A percentile compares a stretch with the other conserved stretches of the same genome.
These are phyloP conservation scores for Drosophila dunni DNA, from an alignment of 1,140 invertebrate genomes.

Conservation along the genomic window DNA sequence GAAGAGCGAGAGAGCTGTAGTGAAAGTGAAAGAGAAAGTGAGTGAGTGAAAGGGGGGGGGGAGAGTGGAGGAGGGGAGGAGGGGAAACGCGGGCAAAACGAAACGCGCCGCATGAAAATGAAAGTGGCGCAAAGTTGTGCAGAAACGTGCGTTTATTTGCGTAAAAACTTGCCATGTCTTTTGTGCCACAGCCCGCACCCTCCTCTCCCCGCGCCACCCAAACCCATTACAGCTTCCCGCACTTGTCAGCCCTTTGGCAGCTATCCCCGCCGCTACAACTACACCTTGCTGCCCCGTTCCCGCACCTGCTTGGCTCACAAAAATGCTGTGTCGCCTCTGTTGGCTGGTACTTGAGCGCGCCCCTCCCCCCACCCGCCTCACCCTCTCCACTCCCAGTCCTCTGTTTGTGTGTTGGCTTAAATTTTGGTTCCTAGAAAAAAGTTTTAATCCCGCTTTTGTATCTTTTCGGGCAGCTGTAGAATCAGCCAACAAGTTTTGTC, in stretches of 20 bases:
- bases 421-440: slow-evolving; percentile 72
- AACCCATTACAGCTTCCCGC: background rate
- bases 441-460: slow-evolving; percentile 77
- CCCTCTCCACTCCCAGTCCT: no score
- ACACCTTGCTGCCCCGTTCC: background rate
- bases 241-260: background rate
- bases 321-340: slow-evolving; percentile 47
- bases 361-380: background rate
- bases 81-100: background rate
- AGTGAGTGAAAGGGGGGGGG: background rate
- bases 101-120: slow-evolving; percentile 55
- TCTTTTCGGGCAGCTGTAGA: slow-evolving; percentile 33
- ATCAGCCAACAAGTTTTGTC: slow-evolving; percentile 32
- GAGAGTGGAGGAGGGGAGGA: no score
- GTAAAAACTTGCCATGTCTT: slow-evolving; percentile 68
- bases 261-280: background rate
- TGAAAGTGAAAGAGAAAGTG: background rate
- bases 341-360: slow-evolving; percentile 26
- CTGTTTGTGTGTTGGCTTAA: slow-evolving; percentile 68
- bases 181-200: background rate
- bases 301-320: slow-evolving; percentile 40
- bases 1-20: background rate
- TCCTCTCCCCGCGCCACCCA: background rate
- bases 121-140: slow-evolving; percentile 79
- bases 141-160: slow-evolving; percentile 82